phyloP scores from a whole-genome alignment of 2,888 invertebrate species.

The Erebia ligea region DNA sequence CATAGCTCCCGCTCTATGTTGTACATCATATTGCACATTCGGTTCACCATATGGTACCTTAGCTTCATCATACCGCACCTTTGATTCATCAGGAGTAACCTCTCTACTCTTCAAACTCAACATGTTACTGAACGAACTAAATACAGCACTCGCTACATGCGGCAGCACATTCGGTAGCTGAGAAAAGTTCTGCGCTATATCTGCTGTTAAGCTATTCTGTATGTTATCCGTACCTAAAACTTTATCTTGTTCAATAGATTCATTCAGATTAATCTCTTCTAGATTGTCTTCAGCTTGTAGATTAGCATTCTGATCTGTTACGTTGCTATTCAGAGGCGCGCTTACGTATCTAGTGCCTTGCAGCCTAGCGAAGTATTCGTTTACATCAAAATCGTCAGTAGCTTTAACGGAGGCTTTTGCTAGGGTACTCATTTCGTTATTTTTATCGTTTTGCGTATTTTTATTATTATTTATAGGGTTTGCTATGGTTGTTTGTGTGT shows the following conservation, averaged over 20 bases:
- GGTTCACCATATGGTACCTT: conserved; percentile 49
- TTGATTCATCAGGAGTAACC: conserved; percentile 60
- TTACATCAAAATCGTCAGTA: conserved; percentile 78
- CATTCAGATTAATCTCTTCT: conserved; percentile 72
- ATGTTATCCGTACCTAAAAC: conserved; percentile 43
- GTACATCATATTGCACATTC: conserved; percentile 45
- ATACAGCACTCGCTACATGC: conserved; percentile 85
- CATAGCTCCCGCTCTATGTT: conserved; percentile 44
- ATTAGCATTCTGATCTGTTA: conserved; percentile 74
- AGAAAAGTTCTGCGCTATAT: conserved; percentile 81
- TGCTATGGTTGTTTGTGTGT: conserved; percentile 32
- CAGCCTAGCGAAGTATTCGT: conserved; percentile 75
- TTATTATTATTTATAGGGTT: conserved; percentile 44
- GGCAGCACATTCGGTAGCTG: conserved; percentile 84
- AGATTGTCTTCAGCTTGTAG: conserved; percentile 73
- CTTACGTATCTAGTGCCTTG: conserved; percentile 76
- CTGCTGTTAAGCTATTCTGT: conserved; percentile 71
- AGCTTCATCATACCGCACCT: conserved; percentile 48
- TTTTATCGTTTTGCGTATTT: conserved; percentile 41
- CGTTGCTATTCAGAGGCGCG: conserved; percentile 70
- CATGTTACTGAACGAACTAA: conserved; percentile 85
- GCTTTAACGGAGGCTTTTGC: conserved; percentile 60
- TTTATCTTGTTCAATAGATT: conserved; percentile 63
- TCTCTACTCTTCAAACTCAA: conserved; percentile 68
- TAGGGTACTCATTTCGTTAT: conserved; percentile 40